Conservation (phyloP, 1,140 invertebrate genomes). For the Wiebesia pumilae region DNA sequence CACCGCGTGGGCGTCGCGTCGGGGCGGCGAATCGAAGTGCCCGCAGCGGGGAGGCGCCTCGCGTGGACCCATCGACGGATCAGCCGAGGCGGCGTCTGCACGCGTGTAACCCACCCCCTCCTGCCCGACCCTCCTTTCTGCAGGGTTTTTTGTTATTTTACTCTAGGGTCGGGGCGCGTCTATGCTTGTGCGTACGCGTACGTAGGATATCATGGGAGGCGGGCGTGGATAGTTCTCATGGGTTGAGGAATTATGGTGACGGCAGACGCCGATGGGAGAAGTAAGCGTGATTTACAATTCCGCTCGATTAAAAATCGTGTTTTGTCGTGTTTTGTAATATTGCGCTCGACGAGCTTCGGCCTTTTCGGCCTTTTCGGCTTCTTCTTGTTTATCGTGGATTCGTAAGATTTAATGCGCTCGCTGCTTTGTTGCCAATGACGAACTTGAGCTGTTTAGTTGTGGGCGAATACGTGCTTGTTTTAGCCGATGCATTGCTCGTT, state of each 20-base stretch:
- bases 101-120: neutral
- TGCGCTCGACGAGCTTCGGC: neutral
- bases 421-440: neutral
- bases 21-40: neutral
- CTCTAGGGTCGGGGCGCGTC: neutral
- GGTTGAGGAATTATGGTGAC: constrained; percentile 6
- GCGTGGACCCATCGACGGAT: constrained; percentile 10
- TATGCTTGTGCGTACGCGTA: neutral
- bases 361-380: neutral
- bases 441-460: neutral
- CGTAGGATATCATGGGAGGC: neutral
- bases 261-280: neutral
- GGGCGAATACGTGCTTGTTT: neutral
- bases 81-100: neutral
- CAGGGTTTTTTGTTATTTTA: neutral
- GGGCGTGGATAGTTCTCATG: constrained; percentile 11
- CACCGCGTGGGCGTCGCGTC: constrained; percentile 11
- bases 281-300: constrained; percentile 17
- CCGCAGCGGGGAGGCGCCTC: constrained; percentile 27
- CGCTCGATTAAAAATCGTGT: constrained; percentile 25
- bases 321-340: constrained; percentile 32
- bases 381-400: constrained; percentile 35
- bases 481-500: neutral
- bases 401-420: neutral
- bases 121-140: too few relatives aligned